Base-by-base conservation (phyloP, 2,888 invertebrate species). In the Theretra japonica region DNA sequence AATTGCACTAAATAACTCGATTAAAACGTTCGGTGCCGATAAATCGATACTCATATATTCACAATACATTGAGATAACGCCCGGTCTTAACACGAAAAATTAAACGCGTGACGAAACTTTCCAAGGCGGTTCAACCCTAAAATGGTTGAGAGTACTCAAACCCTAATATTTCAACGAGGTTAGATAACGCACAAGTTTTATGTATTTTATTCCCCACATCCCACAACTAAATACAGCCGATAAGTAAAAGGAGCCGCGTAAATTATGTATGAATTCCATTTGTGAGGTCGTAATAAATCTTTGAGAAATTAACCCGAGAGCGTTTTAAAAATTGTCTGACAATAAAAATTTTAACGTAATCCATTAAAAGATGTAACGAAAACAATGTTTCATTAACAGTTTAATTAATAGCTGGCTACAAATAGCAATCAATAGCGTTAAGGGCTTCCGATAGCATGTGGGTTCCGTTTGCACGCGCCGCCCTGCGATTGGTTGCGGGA, bases 361-460 rank as follows among this genome's bases (percentile, higher is more conserved):
- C 53, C 62, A 70, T 19, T 74, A 72, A 75, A 71, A 74, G 53
- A 71, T 53, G 65, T 56, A 71, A 71, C 23, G 21, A 62, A 74
- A 72, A 75, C 77, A 75, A 72, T 74, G 72, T 73, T 75, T 72
- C 74, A 80, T 77, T 80, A 79, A 78, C 74, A 76, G 73, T 82
- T 82, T 82, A 87, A 88, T 86, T 83, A 86, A 81, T 84, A 83
- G 84, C 79, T 79, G 79, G 80, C 80, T 83, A 82, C 86, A 86
- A 88, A 88, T 87, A 88, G 84, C 85, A 91, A 91, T 91, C 91
- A 88, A 90, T 90, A 92, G 83, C 81, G 81, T 86, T 85, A 87
- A 88, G 86, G 85, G 86, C 85, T 83, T 82, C 84, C 82, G 84
- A 85, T 87, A 84, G 84, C 83, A 86, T 87, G 82, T 87, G 86